phyloP scores from a whole-genome alignment of 2,888 invertebrate genomes.

The Arge pagana region DNA sequence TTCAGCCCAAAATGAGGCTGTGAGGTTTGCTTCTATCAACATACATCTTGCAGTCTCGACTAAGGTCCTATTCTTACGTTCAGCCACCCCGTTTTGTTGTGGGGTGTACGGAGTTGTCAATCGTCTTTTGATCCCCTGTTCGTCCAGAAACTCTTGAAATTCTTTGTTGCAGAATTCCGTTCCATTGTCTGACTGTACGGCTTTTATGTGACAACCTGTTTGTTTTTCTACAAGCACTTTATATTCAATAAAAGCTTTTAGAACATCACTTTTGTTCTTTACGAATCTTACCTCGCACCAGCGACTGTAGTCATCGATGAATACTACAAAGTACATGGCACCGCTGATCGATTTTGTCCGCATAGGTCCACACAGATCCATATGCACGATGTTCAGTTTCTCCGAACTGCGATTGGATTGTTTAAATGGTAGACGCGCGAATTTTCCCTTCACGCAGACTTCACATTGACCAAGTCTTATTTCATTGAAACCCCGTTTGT shows the following conservation, averaged over 20 bases:
- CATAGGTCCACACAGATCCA: constrained; percentile 35
- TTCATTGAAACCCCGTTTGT: background rate
- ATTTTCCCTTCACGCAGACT: constrained; percentile 21
- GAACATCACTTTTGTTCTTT: constrained; percentile 29
- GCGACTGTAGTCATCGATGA: constrained; percentile 37
- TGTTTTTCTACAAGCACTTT: constrained; percentile 28
- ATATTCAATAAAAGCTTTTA: constrained; percentile 25
- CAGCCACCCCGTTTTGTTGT: constrained; percentile 1
- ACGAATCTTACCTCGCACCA: constrained; percentile 34
- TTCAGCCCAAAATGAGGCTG: background rate
- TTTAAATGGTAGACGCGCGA: constrained; percentile 16
- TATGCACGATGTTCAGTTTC: constrained; percentile 32
- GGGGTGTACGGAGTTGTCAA: constrained; percentile 4
- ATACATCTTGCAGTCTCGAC: constrained; percentile 3
- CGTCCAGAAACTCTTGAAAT: constrained; percentile 29
- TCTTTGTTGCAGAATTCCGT: constrained; percentile 26
- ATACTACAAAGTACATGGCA: constrained; percentile 33
- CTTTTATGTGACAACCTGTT: constrained; percentile 30
- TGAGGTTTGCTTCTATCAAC: background rate
- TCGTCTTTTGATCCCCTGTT: constrained; percentile 17
- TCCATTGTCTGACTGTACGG: constrained; percentile 30
- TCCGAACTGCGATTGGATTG: constrained; percentile 6
- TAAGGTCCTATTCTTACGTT: constrained; percentile 1
- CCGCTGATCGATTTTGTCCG: constrained; percentile 28
- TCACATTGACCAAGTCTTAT: constrained; percentile 3